phyloP scores from a whole-genome alignment of 2,797 vertebrate species.

The Sciurus carolinensis region DNA sequence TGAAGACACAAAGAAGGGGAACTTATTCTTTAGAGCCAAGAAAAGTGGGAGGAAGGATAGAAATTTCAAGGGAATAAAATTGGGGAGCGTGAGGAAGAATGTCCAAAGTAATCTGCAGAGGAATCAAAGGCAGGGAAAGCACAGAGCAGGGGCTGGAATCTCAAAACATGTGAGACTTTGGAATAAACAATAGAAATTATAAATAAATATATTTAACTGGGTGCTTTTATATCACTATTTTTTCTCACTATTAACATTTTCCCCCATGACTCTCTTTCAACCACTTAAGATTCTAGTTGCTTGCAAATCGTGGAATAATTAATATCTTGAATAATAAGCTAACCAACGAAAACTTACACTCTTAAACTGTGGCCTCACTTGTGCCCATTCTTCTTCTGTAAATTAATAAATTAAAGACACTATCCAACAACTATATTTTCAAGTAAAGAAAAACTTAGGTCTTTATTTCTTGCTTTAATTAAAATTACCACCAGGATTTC shows the following conservation, averaged over 20 bases:
- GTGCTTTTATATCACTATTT: background rate
- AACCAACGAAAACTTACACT: background rate
- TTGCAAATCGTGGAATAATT: slow-evolving; percentile 52
- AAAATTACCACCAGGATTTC: background rate
- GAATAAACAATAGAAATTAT: background rate
- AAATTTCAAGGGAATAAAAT: background rate
- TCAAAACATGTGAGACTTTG: background rate
- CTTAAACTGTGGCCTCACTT: background rate
- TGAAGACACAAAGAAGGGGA: background rate
- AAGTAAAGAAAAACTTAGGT: slow-evolving; percentile 8
- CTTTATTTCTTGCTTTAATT: slow-evolving; percentile 63
- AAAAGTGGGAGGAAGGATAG: rapidly evolving
- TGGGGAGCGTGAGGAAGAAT: background rate
- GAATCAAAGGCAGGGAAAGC: background rate
- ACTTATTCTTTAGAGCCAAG: slow-evolving; percentile 1
- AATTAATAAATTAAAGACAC: slow-evolving; percentile 42
- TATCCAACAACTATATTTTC: background rate
- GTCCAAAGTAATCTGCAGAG: background rate
- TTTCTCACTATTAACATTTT: background rate
- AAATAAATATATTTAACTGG: background rate
- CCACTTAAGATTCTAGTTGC: background rate
- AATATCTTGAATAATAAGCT: background rate
- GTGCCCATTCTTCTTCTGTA: slow-evolving; percentile 1
- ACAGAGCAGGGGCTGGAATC: background rate
- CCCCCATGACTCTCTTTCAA: background rate